Evolutionary conservation across 1,140 invertebrate genomes (phyloP), one percentile per base, ranked within the genome.

Genomic region (Megalopta genalis): DNA sequence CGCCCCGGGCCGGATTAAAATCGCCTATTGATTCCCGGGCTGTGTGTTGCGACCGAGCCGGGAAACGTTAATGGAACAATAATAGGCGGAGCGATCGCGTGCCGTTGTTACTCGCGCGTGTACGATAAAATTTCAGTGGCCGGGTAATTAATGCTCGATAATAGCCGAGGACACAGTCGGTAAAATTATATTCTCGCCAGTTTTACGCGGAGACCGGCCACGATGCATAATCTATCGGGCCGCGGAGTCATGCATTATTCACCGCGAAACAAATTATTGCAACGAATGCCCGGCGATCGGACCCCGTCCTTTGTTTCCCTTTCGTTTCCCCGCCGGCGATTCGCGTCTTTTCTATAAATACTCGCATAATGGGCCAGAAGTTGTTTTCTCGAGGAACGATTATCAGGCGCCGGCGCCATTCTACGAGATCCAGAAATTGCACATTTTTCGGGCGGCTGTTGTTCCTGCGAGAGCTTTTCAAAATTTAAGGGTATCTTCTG

Each of bases 131-230:
- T 85, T 81, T 67, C 63, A 81, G 60, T 8, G 60, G 18, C 6
- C n/a, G 18, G 59, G 52, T 86, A 86, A 86, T 86, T 85, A 85
- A 82, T 73, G 83, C 59, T 39, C 74, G 83, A 64, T 82, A 81
- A 77, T 77, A 27, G 62, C 23, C 59, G 67, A 32, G 52, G 59
- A 60, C 42, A 54, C 54, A 52, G 49, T 76, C 21, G 60, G 65
- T 77, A 76, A 85, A 86, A 86, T 86, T 85, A 85, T 85, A 86
- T 77, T 83, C 76, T 69, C 69, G 73, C 57, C 65, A 86, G 83
- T 86, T 86, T 85, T 86, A 82, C 77, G 32, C 42, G 49, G 60
- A 23, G 18, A 6, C 27, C 46, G 4, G 12, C 37, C 72, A n/a
- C 57, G 37, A 75, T 69, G 67, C 46, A 67, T 76, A 79, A 86